Percentiles rank a stretch among this genome's conserved stretches.
Evolutionary conservation across 2,888 invertebrate genomes (phyloP).

Genomic region (Ceratothoa steindachneri): DNA sequence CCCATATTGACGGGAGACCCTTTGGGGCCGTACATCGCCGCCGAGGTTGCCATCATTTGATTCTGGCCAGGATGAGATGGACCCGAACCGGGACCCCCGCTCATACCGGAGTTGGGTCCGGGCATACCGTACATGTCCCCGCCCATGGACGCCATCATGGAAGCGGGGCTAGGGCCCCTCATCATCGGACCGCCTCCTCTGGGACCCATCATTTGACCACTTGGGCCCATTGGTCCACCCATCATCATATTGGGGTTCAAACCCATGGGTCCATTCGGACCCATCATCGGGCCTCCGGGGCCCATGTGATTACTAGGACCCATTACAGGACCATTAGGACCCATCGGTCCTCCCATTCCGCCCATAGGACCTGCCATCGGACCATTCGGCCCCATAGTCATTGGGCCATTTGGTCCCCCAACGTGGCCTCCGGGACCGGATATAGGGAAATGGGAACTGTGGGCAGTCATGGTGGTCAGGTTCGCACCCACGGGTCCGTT

Average conservation of each 20-base stretch:
- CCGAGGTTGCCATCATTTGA: constrained; percentile 49
- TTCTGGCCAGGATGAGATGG: constrained; percentile 39
- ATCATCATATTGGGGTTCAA: constrained; percentile 51
- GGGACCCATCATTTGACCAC: constrained; percentile 49
- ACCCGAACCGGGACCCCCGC: constrained; percentile 50
- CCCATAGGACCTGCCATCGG: constrained; percentile 25
- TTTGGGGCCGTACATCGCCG: constrained; percentile 48
- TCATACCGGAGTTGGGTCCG: constrained; percentile 49
- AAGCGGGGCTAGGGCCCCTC: constrained; percentile 54
- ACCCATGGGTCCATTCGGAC: constrained; percentile 51
- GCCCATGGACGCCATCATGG: constrained; percentile 49
- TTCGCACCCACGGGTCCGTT: constrained; percentile 49
- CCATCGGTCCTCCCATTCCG: constrained; percentile 53
- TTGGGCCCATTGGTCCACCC: constrained; percentile 51
- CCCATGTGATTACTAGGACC: constrained; percentile 50
- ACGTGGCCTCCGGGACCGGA: constrained; percentile 56
- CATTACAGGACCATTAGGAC: constrained; percentile 50
- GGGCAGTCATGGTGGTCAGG: constrained; percentile 52
- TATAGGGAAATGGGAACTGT: constrained; percentile 54
- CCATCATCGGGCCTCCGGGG: constrained; percentile 56
- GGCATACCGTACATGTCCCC: constrained; percentile 56
- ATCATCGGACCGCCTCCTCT: constrained; percentile 53
- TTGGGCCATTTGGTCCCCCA: constrained; percentile 54
- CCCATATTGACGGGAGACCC: constrained; percentile 50
- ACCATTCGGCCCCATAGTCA: constrained; percentile 54